Conservation (phyloP, 2,113 vertebrate genomes). For the Anoplopoma fimbria region DNA sequence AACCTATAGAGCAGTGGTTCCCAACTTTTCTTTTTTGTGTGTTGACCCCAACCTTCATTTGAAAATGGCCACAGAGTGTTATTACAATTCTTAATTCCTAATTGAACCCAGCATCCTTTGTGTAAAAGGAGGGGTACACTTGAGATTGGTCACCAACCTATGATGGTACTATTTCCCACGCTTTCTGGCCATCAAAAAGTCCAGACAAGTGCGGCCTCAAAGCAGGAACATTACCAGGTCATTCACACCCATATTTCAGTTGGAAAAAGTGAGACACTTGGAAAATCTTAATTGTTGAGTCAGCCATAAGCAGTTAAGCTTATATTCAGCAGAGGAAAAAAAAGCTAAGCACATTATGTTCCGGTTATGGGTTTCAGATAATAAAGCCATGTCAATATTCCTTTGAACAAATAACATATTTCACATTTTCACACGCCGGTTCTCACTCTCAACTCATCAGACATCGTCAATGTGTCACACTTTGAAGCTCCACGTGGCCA, state of each 20-base stretch:
- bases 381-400: neutral
- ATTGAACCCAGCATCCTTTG: neutral
- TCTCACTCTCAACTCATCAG: no score
- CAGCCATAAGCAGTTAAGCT: conserved; percentile 42
- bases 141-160: neutral
- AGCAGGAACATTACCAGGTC: conserved; percentile 7
- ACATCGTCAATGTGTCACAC: no score
- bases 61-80: neutral
- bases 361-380: conserved; percentile 5
- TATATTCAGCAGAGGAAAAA: conserved; percentile 34
- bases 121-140: neutral
- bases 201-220: conserved; percentile 43
- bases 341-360: conserved; percentile 37
- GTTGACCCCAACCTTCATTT: neutral
- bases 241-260: neutral
- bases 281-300: conserved; percentile 35
- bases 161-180: neutral
- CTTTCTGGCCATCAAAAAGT: conserved; percentile 9
- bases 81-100: neutral
- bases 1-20: neutral
- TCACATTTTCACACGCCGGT: no score
- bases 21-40: neutral
- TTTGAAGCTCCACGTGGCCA: no score
- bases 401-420: neutral
- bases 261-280: conserved; percentile 20